phyloP scores from a whole-genome alignment of 1,140 invertebrate species.

The Lasioglossum albipes region DNA sequence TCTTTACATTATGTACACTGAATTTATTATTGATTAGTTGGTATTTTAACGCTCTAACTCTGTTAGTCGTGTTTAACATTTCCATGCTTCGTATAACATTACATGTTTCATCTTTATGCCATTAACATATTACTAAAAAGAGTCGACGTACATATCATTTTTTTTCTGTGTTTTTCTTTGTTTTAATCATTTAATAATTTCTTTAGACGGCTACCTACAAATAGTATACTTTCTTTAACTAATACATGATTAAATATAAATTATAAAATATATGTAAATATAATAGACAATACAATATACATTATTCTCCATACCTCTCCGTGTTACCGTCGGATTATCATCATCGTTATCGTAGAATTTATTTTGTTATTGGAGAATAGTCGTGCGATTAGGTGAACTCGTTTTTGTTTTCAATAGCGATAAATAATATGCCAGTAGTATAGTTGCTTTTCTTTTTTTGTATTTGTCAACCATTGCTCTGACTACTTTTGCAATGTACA shows the following conservation, averaged over 20 bases:
- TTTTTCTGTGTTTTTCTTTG: neutral
- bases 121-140: conserved; percentile 59
- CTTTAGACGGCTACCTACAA: conserved; percentile 56
- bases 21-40: conserved; percentile 66
- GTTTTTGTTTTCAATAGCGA: conserved; percentile 29
- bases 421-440: conserved; percentile 54
- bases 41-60: conserved; percentile 56
- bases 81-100: conserved; percentile 56
- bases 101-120: conserved; percentile 53
- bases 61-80: conserved; percentile 54
- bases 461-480: conserved; percentile 68
- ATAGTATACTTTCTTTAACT: conserved; percentile 54
- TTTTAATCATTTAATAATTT: conserved; percentile 44
- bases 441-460: conserved; percentile 17
- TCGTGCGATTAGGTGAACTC: conserved; percentile 44
- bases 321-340: conserved; percentile 43
- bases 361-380: conserved; percentile 49
- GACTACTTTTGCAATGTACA: conserved; percentile 79
- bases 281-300: conserved; percentile 66
- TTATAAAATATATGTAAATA: conserved; percentile 74
- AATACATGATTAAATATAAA: conserved; percentile 64
- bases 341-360: conserved; percentile 36
- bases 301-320: conserved; percentile 53
- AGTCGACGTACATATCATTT: conserved; percentile 50
- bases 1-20: conserved; percentile 78